phyloP scores from a whole-genome alignment of 2,113 vertebrate genomes.

The Dicaeum eximium region DNA sequence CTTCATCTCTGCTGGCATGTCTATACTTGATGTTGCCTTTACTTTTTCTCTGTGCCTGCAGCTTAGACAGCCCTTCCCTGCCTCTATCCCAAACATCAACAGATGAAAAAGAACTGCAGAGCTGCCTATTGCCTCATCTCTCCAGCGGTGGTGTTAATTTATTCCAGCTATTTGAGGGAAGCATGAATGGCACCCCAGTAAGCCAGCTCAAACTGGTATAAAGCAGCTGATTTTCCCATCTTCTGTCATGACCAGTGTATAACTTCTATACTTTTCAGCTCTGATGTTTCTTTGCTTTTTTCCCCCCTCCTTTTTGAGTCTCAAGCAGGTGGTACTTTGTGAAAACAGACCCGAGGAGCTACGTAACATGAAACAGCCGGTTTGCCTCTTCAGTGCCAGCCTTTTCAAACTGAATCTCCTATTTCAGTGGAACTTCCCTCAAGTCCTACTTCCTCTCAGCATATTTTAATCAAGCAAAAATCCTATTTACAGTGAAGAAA shows the following conservation, averaged over 20 bases:
- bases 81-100: not conserved
- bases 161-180: slow-evolving; percentile 45
- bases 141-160: slow-evolving; percentile 9
- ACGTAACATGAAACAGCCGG: not conserved
- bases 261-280: slow-evolving; percentile 1
- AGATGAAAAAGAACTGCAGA: not conserved
- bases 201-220: slow-evolving; percentile 2
- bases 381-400: not conserved
- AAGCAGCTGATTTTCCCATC: not conserved
- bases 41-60: not conserved
- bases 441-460: not conserved
- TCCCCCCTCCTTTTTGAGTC: not conserved
- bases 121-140: not conserved
- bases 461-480: slow-evolving; percentile 34
- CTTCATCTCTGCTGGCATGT: not conserved
- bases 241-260: not conserved
- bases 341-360: not conserved
- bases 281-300: not conserved
- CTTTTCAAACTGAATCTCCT: not conserved
- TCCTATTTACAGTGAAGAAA: not conserved
- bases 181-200: slow-evolving; percentile 19
- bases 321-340: slow-evolving; percentile 14
- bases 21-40: not conserved
- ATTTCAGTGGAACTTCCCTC: not conserved
- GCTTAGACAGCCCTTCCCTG: not conserved